Evolutionary conservation across 2,888 invertebrate species (phyloP).

Genomic region (Amblyjoppa proteus): DNA sequence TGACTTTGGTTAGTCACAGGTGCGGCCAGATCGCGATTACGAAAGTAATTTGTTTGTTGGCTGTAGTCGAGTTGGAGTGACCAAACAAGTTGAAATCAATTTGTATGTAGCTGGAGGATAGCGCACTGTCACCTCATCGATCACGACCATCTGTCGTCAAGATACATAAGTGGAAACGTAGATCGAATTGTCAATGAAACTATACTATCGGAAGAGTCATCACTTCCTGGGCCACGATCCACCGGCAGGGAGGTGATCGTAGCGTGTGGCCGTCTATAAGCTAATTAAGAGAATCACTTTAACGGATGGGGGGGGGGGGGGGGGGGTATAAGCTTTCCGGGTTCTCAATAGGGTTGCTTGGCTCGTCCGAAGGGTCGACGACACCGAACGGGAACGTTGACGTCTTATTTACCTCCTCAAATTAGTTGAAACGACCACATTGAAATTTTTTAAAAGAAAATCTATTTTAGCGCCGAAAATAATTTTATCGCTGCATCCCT

Average conservation of each 20-base stretch:
- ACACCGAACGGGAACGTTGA: slow-evolving; percentile 67
- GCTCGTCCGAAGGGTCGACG: slow-evolving; percentile 77
- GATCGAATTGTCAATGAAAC: slow-evolving; percentile 57
- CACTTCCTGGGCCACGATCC: slow-evolving; percentile 46
- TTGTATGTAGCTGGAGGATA: slow-evolving; percentile 10
- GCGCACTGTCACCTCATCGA: slow-evolving; percentile 62
- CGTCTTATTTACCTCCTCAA: not conserved
- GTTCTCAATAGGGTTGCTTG: slow-evolving; percentile 53
- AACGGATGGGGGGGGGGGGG: slow-evolving; percentile 60
- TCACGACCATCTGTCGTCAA: slow-evolving; percentile 57
- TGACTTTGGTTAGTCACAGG: slow-evolving; percentile 53
- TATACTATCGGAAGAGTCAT: not conserved
- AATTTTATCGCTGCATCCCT: not conserved
- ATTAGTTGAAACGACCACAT: not conserved
- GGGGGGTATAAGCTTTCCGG: slow-evolving; percentile 60
- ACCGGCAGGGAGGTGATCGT: slow-evolving; percentile 44
- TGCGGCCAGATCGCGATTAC: slow-evolving; percentile 54
- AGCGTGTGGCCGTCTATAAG: slow-evolving; percentile 67
- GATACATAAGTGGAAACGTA: slow-evolving; percentile 59
- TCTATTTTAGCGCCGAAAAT: not conserved
- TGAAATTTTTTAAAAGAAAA: not conserved
- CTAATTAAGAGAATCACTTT: slow-evolving; percentile 80
- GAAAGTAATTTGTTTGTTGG: slow-evolving; percentile 38
- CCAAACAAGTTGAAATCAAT: slow-evolving; percentile 50
- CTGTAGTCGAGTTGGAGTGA: slow-evolving; percentile 33